These are phyloP conservation scores for Podilymbus podiceps DNA, from an alignment of 2,113 vertebrate species.

Conservation along the genomic window DNA sequence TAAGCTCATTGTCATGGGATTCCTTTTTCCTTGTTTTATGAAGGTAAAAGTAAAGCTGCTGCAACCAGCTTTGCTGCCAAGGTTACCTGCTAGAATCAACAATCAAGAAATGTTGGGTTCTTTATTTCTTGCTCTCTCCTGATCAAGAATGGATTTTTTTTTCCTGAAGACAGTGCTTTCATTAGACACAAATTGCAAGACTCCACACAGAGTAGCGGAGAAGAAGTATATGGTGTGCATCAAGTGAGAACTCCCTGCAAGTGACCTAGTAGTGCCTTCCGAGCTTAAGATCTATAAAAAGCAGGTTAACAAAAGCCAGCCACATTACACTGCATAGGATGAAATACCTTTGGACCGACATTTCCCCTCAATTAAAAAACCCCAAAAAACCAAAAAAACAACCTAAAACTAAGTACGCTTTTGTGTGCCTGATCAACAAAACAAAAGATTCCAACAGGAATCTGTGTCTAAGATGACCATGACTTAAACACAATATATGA, in stretches of 20 bases:
- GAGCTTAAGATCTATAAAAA: not conserved
- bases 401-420: not conserved
- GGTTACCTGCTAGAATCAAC: not conserved
- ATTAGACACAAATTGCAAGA: not conserved
- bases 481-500: not conserved
- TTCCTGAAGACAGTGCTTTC: not conserved
- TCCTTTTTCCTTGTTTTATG: not conserved
- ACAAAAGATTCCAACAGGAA: not conserved
- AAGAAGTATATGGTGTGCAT: not conserved
- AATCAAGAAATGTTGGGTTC: not conserved
- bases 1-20: not conserved
- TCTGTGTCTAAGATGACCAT: not conserved
- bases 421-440: not conserved
- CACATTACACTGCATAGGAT: not conserved
- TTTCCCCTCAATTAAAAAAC: not conserved
- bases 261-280: not conserved
- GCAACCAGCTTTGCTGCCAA: not conserved
- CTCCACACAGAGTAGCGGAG: not conserved
- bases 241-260: not conserved
- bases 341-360: not conserved
- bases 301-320: not conserved
- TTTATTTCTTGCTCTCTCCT: not conserved
- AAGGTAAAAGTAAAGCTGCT: not conserved
- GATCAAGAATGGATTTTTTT: not conserved
- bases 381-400: not conserved